Percentiles rank a stretch among this genome's conserved stretches.
Evolutionary conservation across 1,140 invertebrate genomes (phyloP).

Genomic region (Streblospio benedicti): DNA sequence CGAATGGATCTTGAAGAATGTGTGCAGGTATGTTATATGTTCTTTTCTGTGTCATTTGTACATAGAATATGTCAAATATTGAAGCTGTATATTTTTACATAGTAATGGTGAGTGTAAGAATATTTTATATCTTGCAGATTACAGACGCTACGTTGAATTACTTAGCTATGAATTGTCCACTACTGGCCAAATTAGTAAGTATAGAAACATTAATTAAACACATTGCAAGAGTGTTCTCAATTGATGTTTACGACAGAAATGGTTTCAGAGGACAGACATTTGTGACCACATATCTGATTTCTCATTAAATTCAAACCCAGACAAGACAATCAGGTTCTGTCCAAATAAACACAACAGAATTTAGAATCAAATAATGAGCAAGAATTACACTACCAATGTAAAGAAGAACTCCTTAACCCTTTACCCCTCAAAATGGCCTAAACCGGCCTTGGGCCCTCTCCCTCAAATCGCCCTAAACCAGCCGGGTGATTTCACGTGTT

Average conservation of each 20-base stretch:
- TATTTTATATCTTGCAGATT: constrained; percentile 53
- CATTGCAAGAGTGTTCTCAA: neutral
- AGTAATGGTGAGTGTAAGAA: neutral
- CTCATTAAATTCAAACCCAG: neutral
- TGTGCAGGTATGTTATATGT: constrained; percentile 54
- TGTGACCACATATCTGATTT: neutral
- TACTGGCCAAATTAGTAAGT: constrained; percentile 81
- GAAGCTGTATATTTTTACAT: neutral
- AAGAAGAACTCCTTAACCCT: too few relatives aligned
- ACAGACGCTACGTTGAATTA: constrained; percentile 88
- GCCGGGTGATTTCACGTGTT: too few relatives aligned
- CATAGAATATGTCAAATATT: neutral
- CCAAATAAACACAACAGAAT: neutral
- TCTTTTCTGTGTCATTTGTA: neutral
- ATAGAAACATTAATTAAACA: too few relatives aligned
- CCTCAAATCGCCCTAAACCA: too few relatives aligned
- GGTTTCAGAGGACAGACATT: neutral
- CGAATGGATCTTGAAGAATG: constrained; percentile 99
- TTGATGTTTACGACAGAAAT: neutral
- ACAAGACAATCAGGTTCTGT: neutral
- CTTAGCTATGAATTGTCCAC: constrained; percentile 85
- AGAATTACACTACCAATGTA: too few relatives aligned
- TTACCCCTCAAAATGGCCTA: too few relatives aligned
- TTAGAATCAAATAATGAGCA: too few relatives aligned
- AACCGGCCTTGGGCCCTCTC: too few relatives aligned